Percentiles rank a stretch among this genome's conserved stretches.
Conservation (phyloP, 1,140 invertebrate genomes). For the Papilio glaucus region DNA sequence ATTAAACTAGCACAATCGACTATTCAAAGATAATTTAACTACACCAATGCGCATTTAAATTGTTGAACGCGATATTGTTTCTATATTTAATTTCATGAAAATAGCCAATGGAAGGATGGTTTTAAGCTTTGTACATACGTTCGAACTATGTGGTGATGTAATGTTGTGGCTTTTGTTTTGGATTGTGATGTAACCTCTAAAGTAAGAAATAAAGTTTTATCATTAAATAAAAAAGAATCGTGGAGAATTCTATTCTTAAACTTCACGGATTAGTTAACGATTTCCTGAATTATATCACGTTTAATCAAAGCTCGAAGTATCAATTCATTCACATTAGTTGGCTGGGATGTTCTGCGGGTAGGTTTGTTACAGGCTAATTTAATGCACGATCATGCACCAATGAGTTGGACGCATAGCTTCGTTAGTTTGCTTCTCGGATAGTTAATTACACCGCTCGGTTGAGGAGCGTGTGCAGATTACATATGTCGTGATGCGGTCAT, state of each 20-base stretch:
- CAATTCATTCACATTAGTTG: conserved; percentile 26
- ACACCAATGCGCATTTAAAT: background rate
- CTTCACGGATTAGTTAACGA: too few species aligned
- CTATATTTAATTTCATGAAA: background rate
- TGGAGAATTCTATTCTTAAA: too few species aligned
- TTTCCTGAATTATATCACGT: background rate
- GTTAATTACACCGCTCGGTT: conserved; percentile 32
- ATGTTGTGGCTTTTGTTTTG: too few species aligned
- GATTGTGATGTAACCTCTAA: too few species aligned
- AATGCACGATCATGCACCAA: conserved; percentile 55
- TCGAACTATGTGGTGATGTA: too few species aligned
- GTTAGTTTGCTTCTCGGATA: conserved; percentile 44
- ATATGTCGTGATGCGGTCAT: conserved; percentile 11
- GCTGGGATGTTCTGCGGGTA: conserved; percentile 6
- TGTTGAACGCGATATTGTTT: background rate
- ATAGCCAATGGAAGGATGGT: background rate
- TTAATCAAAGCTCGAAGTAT: background rate
- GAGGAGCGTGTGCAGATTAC: background rate
- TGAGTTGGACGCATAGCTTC: conserved; percentile 48
- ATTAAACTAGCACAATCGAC: conserved; percentile 10
- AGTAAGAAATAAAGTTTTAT: too few species aligned
- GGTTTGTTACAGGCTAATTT: conserved; percentile 50
- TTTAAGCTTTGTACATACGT: too few species aligned
- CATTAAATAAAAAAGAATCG: too few species aligned
- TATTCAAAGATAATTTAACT: conserved; percentile 26